Conservation (phyloP, 2,113 vertebrate genomes). For the Deroptyus accipitrinus region DNA sequence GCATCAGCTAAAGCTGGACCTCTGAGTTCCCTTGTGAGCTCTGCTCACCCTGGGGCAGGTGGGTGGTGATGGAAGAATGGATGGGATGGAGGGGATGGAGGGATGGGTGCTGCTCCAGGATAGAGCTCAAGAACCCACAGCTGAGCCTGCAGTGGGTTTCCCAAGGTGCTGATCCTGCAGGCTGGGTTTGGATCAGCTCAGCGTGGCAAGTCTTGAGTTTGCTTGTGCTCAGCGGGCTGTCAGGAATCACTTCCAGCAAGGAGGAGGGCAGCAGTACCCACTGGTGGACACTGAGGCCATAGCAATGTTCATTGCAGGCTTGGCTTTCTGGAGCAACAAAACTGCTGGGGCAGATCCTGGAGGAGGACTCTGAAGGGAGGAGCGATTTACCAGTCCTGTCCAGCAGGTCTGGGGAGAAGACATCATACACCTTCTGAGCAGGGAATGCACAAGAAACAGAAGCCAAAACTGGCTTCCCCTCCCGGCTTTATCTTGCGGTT, state of each 20-base stretch:
- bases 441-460: background rate
- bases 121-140: accelerated
- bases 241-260: background rate
- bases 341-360: background rate
- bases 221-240: background rate
- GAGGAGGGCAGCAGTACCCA: background rate
- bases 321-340: background rate
- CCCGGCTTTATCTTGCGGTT: background rate
- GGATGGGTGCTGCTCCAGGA: background rate
- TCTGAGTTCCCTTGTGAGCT: background rate
- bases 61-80: background rate
- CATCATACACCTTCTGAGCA: background rate
- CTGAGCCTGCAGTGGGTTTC: accelerated
- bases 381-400: background rate
- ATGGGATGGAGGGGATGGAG: background rate
- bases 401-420: background rate
- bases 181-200: background rate
- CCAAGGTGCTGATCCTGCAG: background rate
- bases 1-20: background rate
- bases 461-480: background rate
- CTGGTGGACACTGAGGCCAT: background rate
- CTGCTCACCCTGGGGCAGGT: background rate
- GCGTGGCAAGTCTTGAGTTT: accelerated
- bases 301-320: background rate
- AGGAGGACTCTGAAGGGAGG: background rate